Evolutionary conservation across 2,888 invertebrate species (phyloP).

Genomic region (Ectobius pallidus): DNA sequence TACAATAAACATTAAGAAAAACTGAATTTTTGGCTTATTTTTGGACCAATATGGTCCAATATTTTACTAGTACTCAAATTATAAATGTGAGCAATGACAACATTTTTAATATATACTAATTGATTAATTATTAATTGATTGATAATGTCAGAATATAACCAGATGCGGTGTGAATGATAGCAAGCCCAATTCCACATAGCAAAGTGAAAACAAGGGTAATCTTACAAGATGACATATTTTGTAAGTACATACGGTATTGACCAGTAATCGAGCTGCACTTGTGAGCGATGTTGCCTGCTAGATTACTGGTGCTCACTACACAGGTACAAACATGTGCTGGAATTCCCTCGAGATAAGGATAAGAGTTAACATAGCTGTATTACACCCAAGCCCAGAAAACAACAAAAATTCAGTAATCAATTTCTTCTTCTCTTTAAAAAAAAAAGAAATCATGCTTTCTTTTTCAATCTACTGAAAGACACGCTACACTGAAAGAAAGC

Average conservation of each 20-base stretch:
- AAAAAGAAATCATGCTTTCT: not conserved
- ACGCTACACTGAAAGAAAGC: slow-evolving; percentile 13
- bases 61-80: too few relatives aligned
- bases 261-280: too few relatives aligned
- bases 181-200: slow-evolving; percentile 13
- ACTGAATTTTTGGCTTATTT: too few relatives aligned
- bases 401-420: slow-evolving; percentile 5
- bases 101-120: too few relatives aligned
- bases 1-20: too few relatives aligned
- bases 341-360: not conserved
- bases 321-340: not conserved
- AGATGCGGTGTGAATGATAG: too few relatives aligned
- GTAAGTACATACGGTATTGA: too few relatives aligned
- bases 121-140: too few relatives aligned
- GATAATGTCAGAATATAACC: too few relatives aligned
- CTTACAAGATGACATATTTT: slow-evolving; percentile 7
- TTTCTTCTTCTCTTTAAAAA: not conserved
- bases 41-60: too few relatives aligned
- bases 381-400: slow-evolving; percentile 13
- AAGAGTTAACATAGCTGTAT: not conserved
- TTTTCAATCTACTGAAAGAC: not conserved
- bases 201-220: slow-evolving; percentile 6
- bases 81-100: too few relatives aligned
- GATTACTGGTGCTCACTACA: not conserved
- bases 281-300: too few relatives aligned